These are phyloP conservation scores for Pectinophora gossypiella DNA, from an alignment of 1,140 invertebrate genomes.

Conservation along the genomic window DNA sequence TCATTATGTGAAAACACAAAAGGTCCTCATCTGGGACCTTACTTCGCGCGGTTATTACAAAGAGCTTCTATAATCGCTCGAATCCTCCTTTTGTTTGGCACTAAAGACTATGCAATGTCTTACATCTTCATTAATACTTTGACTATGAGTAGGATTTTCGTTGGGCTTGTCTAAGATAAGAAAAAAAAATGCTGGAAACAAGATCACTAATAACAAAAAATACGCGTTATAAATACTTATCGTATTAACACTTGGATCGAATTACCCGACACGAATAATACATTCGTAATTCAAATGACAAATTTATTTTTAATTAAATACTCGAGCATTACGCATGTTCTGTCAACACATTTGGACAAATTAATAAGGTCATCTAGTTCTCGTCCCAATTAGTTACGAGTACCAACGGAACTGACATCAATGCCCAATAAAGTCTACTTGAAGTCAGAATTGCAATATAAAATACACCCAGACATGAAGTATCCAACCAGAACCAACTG, in stretches of 20 bases:
- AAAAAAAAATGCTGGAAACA: no score
- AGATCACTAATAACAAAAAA: no score
- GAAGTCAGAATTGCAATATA: not conserved
- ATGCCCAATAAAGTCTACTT: not conserved
- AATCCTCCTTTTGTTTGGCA: slow-evolving; percentile 34
- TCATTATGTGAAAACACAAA: slow-evolving; percentile 58
- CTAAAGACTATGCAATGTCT: slow-evolving; percentile 44
- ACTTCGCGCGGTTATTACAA: slow-evolving; percentile 31
- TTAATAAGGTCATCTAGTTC: not conserved
- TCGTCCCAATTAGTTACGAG: not conserved
- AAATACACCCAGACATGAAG: not conserved
- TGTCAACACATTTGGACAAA: no score
- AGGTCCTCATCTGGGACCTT: slow-evolving; percentile 46
- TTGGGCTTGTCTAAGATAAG: not conserved
- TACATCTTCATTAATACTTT: slow-evolving; percentile 65
- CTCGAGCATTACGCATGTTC: no score
- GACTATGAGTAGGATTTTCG: not conserved
- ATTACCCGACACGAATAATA: no score
- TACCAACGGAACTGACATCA: no score
- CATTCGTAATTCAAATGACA: no score
- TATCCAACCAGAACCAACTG: not conserved
- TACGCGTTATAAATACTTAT: no score
- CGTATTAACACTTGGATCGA: no score
- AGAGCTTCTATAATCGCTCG: slow-evolving; percentile 43
- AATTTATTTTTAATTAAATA: no score